phyloP scores from a whole-genome alignment of 2,888 invertebrate genomes.

The Lamellibrachia columna region DNA sequence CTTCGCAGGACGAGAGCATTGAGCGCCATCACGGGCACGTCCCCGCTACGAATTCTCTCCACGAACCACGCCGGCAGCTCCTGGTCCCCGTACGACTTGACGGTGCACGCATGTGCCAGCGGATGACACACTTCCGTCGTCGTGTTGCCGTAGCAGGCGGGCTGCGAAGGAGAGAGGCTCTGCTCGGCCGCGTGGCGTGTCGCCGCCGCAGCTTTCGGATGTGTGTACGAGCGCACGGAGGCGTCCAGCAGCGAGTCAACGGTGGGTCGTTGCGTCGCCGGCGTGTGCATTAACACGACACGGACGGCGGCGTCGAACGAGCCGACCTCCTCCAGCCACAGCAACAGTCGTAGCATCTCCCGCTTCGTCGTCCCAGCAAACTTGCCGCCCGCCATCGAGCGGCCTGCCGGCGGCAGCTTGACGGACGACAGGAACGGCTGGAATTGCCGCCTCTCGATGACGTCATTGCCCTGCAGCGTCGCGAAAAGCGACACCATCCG shows the following conservation, averaged over 20 bases:
- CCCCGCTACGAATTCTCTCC: conserved; percentile 72
- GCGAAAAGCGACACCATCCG: conserved; percentile 82
- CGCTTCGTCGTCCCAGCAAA: background rate
- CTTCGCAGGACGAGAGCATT: conserved; percentile 57
- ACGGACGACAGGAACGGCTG: conserved; percentile 74
- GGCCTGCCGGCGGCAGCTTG: conserved; percentile 71
- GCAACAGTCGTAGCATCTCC: background rate
- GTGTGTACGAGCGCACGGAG: conserved; percentile 56
- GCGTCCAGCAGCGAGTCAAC: conserved; percentile 47
- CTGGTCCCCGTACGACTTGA: conserved; percentile 28
- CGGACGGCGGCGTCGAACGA: conserved; percentile 76
- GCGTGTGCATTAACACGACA: conserved; percentile 64
- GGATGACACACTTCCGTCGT: background rate
- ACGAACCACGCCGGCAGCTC: conserved; percentile 75
- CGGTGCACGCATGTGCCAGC: background rate
- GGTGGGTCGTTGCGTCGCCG: conserved; percentile 44
- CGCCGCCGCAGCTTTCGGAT: conserved; percentile 25
- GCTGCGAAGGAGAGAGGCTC: background rate
- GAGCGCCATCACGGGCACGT: conserved; percentile 76
- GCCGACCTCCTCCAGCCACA: conserved; percentile 78
- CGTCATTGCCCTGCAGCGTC: conserved; percentile 89
- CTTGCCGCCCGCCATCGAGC: background rate
- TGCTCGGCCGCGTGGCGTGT: conserved; percentile 23
- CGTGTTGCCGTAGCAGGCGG: background rate
- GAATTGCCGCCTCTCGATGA: conserved; percentile 74